Evolutionary conservation across 2,113 vertebrate species (phyloP).

Genomic region (Salvator merianae): DNA sequence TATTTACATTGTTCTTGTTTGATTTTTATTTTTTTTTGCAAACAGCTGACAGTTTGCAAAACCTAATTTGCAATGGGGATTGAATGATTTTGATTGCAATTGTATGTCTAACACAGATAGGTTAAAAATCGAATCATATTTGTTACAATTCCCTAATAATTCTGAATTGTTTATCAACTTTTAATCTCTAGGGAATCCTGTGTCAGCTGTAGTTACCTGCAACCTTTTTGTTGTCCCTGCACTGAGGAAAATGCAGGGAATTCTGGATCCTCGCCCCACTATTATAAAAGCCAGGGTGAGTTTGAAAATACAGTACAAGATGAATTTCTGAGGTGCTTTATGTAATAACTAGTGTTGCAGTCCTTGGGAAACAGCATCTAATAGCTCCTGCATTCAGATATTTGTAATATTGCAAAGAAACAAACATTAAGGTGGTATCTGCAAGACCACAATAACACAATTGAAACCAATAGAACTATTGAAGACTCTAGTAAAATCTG

Average conservation of each 20-base stretch:
- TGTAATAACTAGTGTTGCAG: conserved; percentile 1
- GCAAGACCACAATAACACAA: not conserved
- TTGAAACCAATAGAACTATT: no score
- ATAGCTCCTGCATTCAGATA: not conserved
- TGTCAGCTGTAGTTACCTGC: conserved; percentile 98
- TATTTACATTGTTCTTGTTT: no score
- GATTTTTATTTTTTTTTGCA: no score
- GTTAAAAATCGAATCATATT: not conserved
- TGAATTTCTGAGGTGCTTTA: conserved; percentile 3
- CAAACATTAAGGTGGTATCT: not conserved
- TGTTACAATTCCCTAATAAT: conserved; percentile 30
- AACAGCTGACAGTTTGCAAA: no score
- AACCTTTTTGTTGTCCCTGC: conserved; percentile 99
- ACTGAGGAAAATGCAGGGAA: conserved; percentile 99
- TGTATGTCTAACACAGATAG: not conserved
- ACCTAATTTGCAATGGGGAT: no score
- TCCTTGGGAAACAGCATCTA: not conserved
- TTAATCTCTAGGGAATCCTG: conserved; percentile 89
- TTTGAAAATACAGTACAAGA: not conserved
- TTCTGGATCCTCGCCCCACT: conserved; percentile 97
- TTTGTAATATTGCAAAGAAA: not conserved
- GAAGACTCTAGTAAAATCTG: no score
- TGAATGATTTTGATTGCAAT: no score
- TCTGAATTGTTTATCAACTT: conserved; percentile 37
- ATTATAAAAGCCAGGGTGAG: conserved; percentile 99